Conservation (phyloP, 2,113 vertebrate genomes). For the Saccopteryx leptura region DNA sequence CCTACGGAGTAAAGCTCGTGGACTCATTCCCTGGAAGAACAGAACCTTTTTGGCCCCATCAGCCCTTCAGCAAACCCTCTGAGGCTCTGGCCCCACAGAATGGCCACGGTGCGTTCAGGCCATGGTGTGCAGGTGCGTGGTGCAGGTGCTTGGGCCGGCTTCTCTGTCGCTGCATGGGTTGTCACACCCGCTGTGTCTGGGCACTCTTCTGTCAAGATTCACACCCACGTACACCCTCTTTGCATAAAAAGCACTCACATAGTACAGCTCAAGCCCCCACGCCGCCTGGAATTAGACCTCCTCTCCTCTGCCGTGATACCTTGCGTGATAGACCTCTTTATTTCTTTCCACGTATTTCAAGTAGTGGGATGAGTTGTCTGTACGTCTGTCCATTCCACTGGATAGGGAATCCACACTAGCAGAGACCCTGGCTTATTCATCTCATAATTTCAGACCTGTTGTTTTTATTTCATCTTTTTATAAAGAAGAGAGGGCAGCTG, state of each 20-base stretch:
- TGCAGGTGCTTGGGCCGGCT: no score
- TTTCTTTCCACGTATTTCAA: background rate
- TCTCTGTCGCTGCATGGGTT: background rate
- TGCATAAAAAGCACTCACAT: background rate
- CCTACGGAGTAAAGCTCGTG: background rate
- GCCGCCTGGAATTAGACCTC: background rate
- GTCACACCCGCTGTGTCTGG: background rate
- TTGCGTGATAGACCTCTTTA: background rate
- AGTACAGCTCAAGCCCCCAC: background rate
- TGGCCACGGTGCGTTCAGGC: no score
- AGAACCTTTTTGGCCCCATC: background rate
- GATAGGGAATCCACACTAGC: background rate
- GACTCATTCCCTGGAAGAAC: background rate
- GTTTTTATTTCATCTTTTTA: slow-evolving; percentile 39
- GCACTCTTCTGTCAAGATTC: background rate
- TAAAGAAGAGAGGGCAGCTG: background rate
- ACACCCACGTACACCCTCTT: background rate
- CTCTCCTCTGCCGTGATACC: background rate
- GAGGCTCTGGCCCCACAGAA: background rate
- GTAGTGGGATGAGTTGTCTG: background rate
- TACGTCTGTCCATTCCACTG: background rate
- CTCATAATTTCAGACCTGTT: background rate
- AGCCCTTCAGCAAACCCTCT: background rate
- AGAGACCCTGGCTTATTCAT: background rate
- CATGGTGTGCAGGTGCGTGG: no score